These are phyloP conservation scores for Ichneumon xanthorius DNA, from an alignment of 2,888 invertebrate genomes.

Conservation along the genomic window DNA sequence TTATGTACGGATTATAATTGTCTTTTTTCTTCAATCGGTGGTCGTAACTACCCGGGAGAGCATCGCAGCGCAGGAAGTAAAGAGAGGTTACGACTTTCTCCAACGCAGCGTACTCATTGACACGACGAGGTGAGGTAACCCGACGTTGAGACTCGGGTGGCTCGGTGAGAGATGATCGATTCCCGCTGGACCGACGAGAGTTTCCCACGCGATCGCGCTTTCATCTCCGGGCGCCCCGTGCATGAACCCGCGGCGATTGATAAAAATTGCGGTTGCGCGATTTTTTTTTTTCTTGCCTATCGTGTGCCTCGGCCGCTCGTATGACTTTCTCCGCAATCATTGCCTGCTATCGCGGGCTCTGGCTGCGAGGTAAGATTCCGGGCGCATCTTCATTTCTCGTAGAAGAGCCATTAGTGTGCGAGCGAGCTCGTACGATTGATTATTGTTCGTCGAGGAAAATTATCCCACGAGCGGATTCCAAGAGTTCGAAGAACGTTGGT, in stretches of 20 bases:
- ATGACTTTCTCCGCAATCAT: constrained; percentile 64
- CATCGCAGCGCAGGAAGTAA: constrained; percentile 7
- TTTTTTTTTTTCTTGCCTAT: constrained; percentile 16
- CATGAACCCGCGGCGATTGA: neutral
- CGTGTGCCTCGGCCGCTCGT: constrained; percentile 29
- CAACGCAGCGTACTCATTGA: constrained; percentile 17
- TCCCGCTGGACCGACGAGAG: neutral
- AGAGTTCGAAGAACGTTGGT: neutral
- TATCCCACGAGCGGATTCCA: neutral
- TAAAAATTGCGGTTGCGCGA: constrained; percentile 44
- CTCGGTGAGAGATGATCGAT: constrained; percentile 19
- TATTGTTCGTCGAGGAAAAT: neutral
- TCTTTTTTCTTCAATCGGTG: neutral
- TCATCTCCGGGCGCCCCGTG: constrained; percentile 3
- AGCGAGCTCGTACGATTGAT: neutral
- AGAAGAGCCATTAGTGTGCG: neutral
- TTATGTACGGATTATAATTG: neutral
- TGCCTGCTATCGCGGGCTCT: constrained; percentile 3
- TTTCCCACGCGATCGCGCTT: constrained; percentile 12
- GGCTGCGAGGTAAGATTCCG: constrained; percentile 28
- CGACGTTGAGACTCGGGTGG: neutral
- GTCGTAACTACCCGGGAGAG: neutral
- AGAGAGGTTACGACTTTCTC: constrained; percentile 34
- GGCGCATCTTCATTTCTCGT: neutral
- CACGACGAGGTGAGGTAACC: neutral